These are phyloP conservation scores for Andrena cerasifolii DNA, from an alignment of 1,140 invertebrate genomes.

Conservation along the genomic window DNA sequence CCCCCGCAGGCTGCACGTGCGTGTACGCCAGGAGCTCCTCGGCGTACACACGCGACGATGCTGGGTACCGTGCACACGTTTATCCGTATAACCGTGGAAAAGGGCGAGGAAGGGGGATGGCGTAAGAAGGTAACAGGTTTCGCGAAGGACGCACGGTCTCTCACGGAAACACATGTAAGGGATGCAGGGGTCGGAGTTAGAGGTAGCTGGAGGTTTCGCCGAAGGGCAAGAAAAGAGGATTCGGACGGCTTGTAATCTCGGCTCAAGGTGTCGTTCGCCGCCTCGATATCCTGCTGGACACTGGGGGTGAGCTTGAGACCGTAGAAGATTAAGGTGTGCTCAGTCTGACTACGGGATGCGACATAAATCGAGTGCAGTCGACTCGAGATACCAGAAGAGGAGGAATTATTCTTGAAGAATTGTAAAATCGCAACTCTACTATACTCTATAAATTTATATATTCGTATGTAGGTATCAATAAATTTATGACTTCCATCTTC, in stretches of 20 bases:
- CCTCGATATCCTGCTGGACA: slow-evolving; percentile 69
- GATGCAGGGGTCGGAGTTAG: not conserved
- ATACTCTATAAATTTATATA: too few species aligned
- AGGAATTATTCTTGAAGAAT: not conserved
- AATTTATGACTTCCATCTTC: too few species aligned
- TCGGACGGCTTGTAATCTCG: slow-evolving; percentile 73
- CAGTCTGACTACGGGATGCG: not conserved
- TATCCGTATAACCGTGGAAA: slow-evolving; percentile 42
- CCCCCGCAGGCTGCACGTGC: slow-evolving; percentile 21
- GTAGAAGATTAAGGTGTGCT: slow-evolving; percentile 44
- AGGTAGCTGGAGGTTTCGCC: slow-evolving; percentile 41
- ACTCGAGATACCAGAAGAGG: not conserved
- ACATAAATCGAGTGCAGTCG: not conserved
- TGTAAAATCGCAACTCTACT: too few species aligned
- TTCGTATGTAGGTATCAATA: too few species aligned
- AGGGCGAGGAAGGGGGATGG: slow-evolving; percentile 6
- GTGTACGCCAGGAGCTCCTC: slow-evolving; percentile 39
- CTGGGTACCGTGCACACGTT: slow-evolving; percentile 9
- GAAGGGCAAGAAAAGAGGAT: slow-evolving; percentile 75
- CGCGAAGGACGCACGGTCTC: slow-evolving; percentile 34
- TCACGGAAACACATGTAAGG: slow-evolving; percentile 63
- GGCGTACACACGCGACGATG: not conserved
- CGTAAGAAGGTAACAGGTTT: slow-evolving; percentile 62
- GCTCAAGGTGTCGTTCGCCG: slow-evolving; percentile 69
- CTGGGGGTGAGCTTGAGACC: slow-evolving; percentile 51